phyloP scores from a whole-genome alignment of 1,140 invertebrate species.

The Paralvinella palmiformis region DNA sequence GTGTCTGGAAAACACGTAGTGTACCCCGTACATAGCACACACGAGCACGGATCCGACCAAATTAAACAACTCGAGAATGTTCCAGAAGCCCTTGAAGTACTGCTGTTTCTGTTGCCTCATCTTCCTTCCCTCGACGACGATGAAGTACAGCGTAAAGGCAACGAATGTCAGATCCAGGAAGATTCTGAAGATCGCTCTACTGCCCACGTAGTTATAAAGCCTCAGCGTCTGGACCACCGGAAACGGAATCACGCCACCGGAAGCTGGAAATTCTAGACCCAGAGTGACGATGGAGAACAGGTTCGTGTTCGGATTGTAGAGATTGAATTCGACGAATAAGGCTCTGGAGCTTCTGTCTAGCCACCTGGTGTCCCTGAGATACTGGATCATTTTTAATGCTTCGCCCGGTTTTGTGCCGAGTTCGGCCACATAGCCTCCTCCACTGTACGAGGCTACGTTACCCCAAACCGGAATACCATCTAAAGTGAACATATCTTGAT shows the following conservation, averaged over 20 bases:
- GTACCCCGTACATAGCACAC: too few relatives aligned
- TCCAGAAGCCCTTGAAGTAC: conserved; percentile 49
- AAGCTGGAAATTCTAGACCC: conserved; percentile 51
- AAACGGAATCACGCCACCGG: conserved; percentile 39
- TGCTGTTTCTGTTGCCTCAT: too few relatives aligned
- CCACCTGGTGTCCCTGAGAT: conserved; percentile 47
- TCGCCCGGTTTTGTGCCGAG: conserved; percentile 34
- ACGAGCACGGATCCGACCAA: conserved; percentile 14
- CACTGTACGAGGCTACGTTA: conserved; percentile 43
- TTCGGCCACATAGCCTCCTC: conserved; percentile 50
- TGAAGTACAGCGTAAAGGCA: conserved; percentile 27
- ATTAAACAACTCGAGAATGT: conserved; percentile 40
- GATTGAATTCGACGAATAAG: conserved; percentile 54
- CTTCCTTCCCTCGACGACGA: conserved; percentile 20
- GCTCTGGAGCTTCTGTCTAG: conserved; percentile 54
- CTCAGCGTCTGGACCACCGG: conserved; percentile 34
- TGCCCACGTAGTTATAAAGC: conserved; percentile 35
- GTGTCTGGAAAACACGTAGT: too few relatives aligned
- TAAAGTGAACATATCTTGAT: background rate
- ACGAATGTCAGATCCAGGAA: conserved; percentile 33
- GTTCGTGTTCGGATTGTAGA: conserved; percentile 51
- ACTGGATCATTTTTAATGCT: conserved; percentile 35
- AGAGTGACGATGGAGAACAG: conserved; percentile 31
- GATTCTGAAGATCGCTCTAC: conserved; percentile 29
- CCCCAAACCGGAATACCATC: conserved; percentile 21